Evolutionary conservation across 1,140 invertebrate species (phyloP), one percentile per base, ranked within the genome.

Genomic region (Neodiprion lecontei): DNA sequence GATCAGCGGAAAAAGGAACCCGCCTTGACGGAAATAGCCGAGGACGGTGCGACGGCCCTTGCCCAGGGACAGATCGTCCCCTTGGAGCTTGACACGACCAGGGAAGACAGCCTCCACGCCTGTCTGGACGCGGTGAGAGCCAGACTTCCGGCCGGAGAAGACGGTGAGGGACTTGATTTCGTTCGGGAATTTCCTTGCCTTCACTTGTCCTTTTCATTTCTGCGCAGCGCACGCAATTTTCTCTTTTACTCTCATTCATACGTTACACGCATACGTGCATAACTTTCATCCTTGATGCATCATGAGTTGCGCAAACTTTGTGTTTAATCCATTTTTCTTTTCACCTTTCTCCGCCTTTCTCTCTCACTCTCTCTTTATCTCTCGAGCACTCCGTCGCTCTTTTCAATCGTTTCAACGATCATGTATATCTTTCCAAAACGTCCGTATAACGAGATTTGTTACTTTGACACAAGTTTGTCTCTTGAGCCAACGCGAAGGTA

Each of bases 101-200:
- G 94, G 28, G 94, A 96, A 86, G 95, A 96, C 82, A 89, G 94
- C 77, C 84, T 95, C 61, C 93, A 93, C 75, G 93, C 94, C 86
- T 93, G 94, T 8, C 93, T 95, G 14, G 91, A 94, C 73, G 91
- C 92, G 9, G 92, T 95, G 73, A 91, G 94, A 21, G 92, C 94
- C 53, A 94, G 95, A 89, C 86, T 95, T 75, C 95, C 94, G 72
- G 94, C 94, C 23, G 94, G 95, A 61, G 93, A 95, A 88, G 94
- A 95, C 81, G 93, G 93, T 93, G 87, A 89, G 83, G 77, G 48
- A 76, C 9, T 47, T 48, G 48, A 75, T 48, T 75, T 21, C 12
- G 53, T 70, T 23, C 28, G 28, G 48, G 53, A 68, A 72, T 40
- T 74, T 48, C n/a, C 12, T 23, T 17, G 40, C 9, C 12, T 28